Percentiles rank a stretch among this genome's conserved stretches.
These are phyloP conservation scores for Podilymbus podiceps DNA, from an alignment of 2,113 vertebrate species.

Conservation along the genomic window DNA sequence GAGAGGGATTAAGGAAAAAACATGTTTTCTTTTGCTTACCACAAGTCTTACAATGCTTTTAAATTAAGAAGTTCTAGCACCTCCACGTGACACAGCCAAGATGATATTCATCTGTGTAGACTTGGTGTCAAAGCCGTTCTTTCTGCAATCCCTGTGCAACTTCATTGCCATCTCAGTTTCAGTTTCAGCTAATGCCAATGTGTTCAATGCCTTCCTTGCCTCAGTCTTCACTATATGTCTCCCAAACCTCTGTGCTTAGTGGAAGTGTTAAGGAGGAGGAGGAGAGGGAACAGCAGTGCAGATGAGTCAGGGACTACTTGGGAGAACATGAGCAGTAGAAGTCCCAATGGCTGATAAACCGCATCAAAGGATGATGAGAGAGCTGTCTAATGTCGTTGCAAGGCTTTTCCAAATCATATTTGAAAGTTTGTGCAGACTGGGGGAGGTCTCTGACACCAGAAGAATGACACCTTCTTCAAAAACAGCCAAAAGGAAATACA, in stretches of 20 bases:
- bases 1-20: background rate
- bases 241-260: background rate
- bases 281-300: background rate
- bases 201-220: background rate
- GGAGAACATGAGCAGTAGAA: background rate
- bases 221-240: background rate
- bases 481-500: background rate
- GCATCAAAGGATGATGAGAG: background rate
- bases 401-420: background rate
- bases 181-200: background rate
- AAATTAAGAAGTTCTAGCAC: background rate
- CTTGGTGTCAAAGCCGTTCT: background rate
- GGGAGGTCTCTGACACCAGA: background rate
- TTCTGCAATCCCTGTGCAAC: background rate
- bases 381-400: background rate
- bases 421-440: background rate
- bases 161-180: background rate
- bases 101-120: background rate
- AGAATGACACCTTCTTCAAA: background rate
- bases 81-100: fast-evolving
- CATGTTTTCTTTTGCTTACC: background rate
- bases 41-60: background rate
- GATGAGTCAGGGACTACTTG: background rate
- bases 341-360: background rate
- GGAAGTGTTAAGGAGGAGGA: background rate